phyloP scores from a whole-genome alignment of 2,797 vertebrate genomes.

The Distichodus sexfasciatus region DNA sequence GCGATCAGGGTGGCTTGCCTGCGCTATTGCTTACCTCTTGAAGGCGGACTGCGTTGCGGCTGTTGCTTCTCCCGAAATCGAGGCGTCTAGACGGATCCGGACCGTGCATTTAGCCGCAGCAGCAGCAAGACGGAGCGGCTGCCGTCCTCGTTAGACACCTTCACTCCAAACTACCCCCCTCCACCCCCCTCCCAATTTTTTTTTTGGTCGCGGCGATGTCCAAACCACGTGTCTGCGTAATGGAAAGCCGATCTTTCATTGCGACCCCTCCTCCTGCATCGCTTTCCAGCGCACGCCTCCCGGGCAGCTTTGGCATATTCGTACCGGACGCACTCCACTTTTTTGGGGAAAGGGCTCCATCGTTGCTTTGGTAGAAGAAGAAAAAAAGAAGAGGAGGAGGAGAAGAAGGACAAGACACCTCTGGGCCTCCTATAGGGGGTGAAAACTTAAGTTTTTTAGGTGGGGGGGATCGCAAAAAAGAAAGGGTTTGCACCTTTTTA shows the following conservation, averaged over 20 bases:
- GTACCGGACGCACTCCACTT: conserved; percentile 64
- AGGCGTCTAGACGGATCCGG: too few relatives aligned
- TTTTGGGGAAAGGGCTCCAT: too few relatives aligned
- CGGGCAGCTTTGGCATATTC: conserved; percentile 59
- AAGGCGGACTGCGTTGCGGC: too few relatives aligned
- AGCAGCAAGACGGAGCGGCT: too few relatives aligned
- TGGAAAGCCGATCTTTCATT: conserved; percentile 71
- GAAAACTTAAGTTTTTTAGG: too few relatives aligned
- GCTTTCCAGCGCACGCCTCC: conserved; percentile 34
- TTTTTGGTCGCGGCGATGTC: conserved; percentile 42
- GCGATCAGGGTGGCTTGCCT: too few relatives aligned
- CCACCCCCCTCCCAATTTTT: background rate
- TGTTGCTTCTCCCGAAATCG: too few relatives aligned
- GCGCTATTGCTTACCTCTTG: too few relatives aligned
- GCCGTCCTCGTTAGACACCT: background rate
- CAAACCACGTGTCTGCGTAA: conserved; percentile 75
- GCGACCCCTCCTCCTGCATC: conserved; percentile 73
- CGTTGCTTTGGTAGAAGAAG: too few relatives aligned
- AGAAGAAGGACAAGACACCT: background rate
- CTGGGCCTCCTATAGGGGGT: too few relatives aligned
- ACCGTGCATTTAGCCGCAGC: background rate
- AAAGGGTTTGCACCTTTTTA: too few relatives aligned
- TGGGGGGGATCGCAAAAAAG: too few relatives aligned
- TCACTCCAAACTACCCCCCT: background rate
- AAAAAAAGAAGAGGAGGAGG: background rate